A percentile compares a stretch with the other conserved stretches of the same genome.
phyloP scores from a whole-genome alignment of 2,888 invertebrate species.

The Ariolimax columbianus region DNA sequence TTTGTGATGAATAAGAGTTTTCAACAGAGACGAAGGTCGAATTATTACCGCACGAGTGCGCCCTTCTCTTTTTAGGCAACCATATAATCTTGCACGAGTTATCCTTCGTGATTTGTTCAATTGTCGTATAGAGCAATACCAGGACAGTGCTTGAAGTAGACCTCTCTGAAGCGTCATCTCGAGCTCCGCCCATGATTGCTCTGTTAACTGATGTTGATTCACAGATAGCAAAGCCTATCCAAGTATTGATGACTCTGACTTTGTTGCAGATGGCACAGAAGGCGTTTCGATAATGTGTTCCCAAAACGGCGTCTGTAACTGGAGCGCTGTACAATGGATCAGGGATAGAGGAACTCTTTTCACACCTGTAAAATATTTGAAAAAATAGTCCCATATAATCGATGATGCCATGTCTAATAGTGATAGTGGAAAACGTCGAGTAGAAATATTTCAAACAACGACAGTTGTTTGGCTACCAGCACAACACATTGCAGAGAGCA shows the following conservation, averaged over 20 bases:
- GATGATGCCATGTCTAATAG: no score
- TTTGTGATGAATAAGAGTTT: no score
- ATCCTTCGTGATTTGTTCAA: not conserved
- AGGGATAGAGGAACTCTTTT: not conserved
- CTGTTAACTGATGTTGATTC: not conserved
- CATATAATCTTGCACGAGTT: not conserved
- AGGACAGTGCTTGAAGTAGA: no score
- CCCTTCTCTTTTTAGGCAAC: not conserved
- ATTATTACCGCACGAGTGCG: no score
- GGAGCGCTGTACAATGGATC: constrained; percentile 2
- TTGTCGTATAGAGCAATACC: not conserved
- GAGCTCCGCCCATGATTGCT: not conserved
- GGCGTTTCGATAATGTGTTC: constrained; percentile 23
- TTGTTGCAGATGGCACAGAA: constrained; percentile 41
- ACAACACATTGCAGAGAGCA: no score
- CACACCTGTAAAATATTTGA: not conserved
- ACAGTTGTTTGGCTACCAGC: no score
- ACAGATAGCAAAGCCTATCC: constrained; percentile 14
- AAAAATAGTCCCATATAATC: not conserved
- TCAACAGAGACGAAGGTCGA: no score
- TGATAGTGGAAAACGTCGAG: no score
- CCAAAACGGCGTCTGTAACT: not conserved
- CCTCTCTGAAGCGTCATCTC: not conserved
- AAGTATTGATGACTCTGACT: not conserved
- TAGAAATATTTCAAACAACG: no score